Conservation (phyloP, 2,888 invertebrate genomes). For the Diarsia brunnea region DNA sequence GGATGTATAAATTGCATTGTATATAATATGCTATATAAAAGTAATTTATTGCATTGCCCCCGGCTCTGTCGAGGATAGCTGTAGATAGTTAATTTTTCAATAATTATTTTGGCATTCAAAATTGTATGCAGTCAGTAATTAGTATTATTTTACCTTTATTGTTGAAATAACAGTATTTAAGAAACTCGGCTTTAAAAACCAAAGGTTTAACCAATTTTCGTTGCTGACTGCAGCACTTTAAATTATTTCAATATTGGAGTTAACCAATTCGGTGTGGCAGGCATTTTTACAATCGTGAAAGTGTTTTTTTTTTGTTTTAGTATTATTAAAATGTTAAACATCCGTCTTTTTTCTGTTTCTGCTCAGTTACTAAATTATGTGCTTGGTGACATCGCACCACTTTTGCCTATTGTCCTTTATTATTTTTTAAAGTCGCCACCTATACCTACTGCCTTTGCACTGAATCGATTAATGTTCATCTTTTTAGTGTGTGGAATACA, state of each 20-base stretch:
- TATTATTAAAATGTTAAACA: background rate
- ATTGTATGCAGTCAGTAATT: background rate
- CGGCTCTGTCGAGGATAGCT: background rate
- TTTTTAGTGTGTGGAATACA: too few relatives aligned
- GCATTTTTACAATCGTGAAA: background rate
- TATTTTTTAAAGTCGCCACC: background rate
- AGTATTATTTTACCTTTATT: too few relatives aligned
- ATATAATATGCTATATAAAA: background rate
- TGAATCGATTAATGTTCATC: too few relatives aligned
- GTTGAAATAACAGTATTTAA: background rate
- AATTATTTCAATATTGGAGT: background rate
- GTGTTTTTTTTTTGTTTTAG: background rate
- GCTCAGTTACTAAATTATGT: background rate
- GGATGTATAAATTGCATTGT: too few relatives aligned
- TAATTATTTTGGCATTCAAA: background rate
- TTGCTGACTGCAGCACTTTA: background rate
- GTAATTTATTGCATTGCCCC: background rate
- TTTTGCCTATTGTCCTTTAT: background rate
- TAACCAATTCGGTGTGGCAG: background rate
- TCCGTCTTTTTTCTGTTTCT: background rate
- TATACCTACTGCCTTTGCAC: background rate
- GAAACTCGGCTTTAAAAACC: background rate
- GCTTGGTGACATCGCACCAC: background rate
- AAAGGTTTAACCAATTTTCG: background rate
- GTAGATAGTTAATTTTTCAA: background rate